phyloP scores from a whole-genome alignment of 2,888 invertebrate species.

The Octodonta nipae region DNA sequence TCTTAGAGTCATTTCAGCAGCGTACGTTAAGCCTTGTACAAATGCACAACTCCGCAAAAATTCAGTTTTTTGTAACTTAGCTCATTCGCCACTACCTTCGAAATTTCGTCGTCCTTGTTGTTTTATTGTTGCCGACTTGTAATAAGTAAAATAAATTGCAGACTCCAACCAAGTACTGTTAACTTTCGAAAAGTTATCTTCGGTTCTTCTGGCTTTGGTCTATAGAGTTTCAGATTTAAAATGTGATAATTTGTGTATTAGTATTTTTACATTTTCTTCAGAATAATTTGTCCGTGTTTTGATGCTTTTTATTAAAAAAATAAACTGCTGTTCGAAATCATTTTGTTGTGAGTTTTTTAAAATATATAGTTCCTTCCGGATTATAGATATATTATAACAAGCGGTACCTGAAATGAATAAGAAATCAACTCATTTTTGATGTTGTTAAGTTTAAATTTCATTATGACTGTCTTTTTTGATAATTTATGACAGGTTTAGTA shows the following conservation, averaged over 20 bases:
- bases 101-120: constrained; percentile 5
- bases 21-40: constrained; percentile 4
- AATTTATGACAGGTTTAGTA: no score
- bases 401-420: background rate
- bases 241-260: constrained; percentile 4
- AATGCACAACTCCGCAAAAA: constrained; percentile 4
- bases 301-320: constrained; percentile 5
- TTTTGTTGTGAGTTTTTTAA: constrained; percentile 4
- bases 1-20: constrained; percentile 10
- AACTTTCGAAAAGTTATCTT: constrained; percentile 6
- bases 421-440: no score
- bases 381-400: constrained; percentile 1
- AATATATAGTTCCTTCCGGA: constrained; percentile 5
- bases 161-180: constrained; percentile 4
- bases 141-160: background rate
- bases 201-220: constrained; percentile 6
- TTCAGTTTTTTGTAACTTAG: constrained; percentile 7
- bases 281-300: constrained; percentile 5
- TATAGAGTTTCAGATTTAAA: constrained; percentile 6
- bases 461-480: no score
- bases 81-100: constrained; percentile 7
- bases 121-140: constrained; percentile 2
- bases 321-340: constrained; percentile 1
- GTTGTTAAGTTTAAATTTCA: no score
- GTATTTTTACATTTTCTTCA: constrained; percentile 1